phyloP scores from a whole-genome alignment of 2,113 vertebrate genomes.

The Tetrax tetrax region DNA sequence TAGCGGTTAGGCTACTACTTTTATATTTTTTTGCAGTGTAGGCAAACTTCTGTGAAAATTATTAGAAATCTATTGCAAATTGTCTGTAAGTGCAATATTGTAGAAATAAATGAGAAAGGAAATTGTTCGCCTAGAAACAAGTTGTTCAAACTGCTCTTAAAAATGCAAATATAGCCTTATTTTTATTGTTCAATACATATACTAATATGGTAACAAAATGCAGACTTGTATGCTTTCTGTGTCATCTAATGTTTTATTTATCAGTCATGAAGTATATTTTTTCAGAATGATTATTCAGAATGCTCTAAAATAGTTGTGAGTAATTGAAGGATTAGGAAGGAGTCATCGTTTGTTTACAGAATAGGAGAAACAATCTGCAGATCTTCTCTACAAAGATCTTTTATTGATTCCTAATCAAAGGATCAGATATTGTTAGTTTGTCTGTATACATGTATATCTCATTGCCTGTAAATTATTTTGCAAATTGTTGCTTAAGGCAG shows the following conservation, averaged over 20 bases:
- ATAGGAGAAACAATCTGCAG: not conserved
- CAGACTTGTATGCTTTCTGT: not conserved
- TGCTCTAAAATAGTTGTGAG: slow-evolving; percentile 41
- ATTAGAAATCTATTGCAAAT: not conserved
- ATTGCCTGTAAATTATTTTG: not conserved
- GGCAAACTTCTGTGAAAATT: not conserved
- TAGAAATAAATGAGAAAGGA: not conserved
- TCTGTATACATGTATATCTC: not conserved
- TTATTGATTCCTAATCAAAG: not conserved
- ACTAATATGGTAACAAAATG: not conserved
- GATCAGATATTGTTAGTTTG: not conserved
- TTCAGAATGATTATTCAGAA: not conserved
- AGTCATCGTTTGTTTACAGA: slow-evolving; percentile 22
- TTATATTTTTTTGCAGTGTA: not conserved
- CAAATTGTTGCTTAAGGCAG: not conserved
- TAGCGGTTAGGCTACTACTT: not conserved
- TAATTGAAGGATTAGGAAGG: not conserved
- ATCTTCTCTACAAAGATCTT: not conserved
- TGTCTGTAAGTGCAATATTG: not conserved
- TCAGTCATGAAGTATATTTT: not conserved
- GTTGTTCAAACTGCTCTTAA: not conserved
- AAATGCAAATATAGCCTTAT: not conserved
- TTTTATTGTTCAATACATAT: not conserved
- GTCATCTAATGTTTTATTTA: slow-evolving; percentile 8
- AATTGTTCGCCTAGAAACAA: not conserved